Evolutionary conservation across 2,113 vertebrate genomes (phyloP).

Genomic region (Otocyon megalotis): DNA sequence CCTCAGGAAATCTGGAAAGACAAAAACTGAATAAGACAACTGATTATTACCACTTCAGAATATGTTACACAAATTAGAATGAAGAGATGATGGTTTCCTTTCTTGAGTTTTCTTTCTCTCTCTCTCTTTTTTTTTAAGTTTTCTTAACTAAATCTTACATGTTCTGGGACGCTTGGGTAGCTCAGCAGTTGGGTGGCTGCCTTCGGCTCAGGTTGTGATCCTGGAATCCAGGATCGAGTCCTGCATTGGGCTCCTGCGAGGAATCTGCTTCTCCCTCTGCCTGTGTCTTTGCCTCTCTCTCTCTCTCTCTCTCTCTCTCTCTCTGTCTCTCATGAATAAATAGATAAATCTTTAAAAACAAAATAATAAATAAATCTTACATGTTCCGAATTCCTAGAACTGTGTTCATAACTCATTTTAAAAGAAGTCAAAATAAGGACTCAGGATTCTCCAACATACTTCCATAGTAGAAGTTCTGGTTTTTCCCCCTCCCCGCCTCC

Average conservation of each 20-base stretch:
- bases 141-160: not conserved
- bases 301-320: no score
- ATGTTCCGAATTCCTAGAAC: slow-evolving; percentile 22
- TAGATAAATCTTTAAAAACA: no score
- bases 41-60: not conserved
- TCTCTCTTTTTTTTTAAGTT: not conserved
- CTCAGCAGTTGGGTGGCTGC: no score
- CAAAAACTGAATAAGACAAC: not conserved
- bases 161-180: not conserved
- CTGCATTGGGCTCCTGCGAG: no score
- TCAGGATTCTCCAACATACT: not conserved
- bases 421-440: slow-evolving; percentile 40
- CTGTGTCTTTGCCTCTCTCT: no score
- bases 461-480: not conserved
- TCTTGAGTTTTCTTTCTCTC: not conserved
- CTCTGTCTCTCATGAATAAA: no score
- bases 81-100: not conserved
- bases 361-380: not conserved
- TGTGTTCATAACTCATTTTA: not conserved
- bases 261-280: no score
- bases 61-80: slow-evolving; percentile 1
- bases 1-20: not conserved
- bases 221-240: no score
- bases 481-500: not conserved
- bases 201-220: no score